phyloP scores from a whole-genome alignment of 2,113 vertebrate species.

The Paracanthobrama guichenoti region DNA sequence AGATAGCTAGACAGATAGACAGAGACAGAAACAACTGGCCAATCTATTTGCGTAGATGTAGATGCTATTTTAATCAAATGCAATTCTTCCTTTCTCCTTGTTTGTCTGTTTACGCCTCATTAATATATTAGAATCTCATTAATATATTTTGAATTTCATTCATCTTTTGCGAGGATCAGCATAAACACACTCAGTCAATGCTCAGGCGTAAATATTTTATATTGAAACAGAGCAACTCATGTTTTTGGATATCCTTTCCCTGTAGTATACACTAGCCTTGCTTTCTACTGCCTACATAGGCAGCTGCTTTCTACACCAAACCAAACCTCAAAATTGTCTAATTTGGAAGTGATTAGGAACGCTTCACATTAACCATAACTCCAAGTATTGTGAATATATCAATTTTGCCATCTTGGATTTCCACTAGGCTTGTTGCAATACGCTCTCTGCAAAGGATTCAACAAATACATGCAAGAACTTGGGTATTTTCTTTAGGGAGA shows the following conservation, averaged over 20 bases:
- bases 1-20: conserved; percentile 52
- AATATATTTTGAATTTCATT: neutral
- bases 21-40: conserved; percentile 57
- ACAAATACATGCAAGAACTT: neutral
- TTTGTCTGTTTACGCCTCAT: conserved; percentile 23
- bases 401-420: neutral
- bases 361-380: neutral
- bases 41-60: conserved; percentile 64
- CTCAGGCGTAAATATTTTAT: conserved; percentile 14
- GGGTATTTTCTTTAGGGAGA: neutral
- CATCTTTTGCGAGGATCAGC: conserved; percentile 57
- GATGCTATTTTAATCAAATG: neutral
- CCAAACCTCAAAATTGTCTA: neutral
- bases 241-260: conserved; percentile 5
- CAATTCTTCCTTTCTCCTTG: neutral
- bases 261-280: neutral
- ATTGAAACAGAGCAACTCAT: neutral
- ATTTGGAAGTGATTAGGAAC: no score
- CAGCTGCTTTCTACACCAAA: neutral
- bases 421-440: neutral
- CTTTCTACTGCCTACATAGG: neutral
- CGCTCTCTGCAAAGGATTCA: neutral
- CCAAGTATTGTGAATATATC: no score
- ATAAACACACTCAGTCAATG: neutral
- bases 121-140: conserved; percentile 28